Evolutionary conservation across 53 echinoderm and acorn worm genomes (phyloP).

Genomic region (Pentamera pediparva): DNA sequence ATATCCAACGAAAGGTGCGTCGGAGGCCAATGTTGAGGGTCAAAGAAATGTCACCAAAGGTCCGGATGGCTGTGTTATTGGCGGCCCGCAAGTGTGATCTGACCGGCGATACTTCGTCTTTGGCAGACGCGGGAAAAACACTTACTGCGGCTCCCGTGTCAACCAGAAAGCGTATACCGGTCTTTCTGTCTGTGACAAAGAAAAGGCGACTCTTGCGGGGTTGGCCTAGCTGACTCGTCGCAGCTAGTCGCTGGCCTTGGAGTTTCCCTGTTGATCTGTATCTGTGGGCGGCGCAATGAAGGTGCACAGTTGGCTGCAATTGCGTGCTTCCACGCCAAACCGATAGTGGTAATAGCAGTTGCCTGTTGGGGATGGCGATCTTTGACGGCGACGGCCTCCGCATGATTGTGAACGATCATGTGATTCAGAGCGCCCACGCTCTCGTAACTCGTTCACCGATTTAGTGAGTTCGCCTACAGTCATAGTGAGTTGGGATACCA

Average conservation of each 20-base stretch:
- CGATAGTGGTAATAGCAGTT: no score
- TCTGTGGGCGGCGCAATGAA: no score
- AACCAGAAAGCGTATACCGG: background rate
- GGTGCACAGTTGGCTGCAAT: no score
- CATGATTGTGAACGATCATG: no score
- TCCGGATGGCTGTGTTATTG: conserved; percentile 7
- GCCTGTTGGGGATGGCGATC: no score
- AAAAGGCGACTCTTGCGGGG: background rate
- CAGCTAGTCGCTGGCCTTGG: background rate
- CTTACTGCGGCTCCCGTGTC: background rate
- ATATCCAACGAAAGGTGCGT: conserved; percentile 33
- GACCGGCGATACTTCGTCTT: background rate
- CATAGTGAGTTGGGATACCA: no score
- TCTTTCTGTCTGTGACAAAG: background rate
- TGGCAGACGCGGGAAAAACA: background rate
- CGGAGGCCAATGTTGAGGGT: conserved; percentile 36
- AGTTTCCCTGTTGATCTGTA: no score
- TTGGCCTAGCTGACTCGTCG: background rate
- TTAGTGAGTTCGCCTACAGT: no score
- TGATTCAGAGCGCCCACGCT: no score
- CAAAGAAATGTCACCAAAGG: conserved; percentile 25
- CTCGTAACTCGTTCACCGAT: no score
- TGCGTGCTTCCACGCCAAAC: no score
- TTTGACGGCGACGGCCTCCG: no score
- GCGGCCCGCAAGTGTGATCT: conserved; percentile 35